Evolutionary conservation across 2,797 vertebrate genomes (phyloP).

Genomic region (Chelon auratus): DNA sequence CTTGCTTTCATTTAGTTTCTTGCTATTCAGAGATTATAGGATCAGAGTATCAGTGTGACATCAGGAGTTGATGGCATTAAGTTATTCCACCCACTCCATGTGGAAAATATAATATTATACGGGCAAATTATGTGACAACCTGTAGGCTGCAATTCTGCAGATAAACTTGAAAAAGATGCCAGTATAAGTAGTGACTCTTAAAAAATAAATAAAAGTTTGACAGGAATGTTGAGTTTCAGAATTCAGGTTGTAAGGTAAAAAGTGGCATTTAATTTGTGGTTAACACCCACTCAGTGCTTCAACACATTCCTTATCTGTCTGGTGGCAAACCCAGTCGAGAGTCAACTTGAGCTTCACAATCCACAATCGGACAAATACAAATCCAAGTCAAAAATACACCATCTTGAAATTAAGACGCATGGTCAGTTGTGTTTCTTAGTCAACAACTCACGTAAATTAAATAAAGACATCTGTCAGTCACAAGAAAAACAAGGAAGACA

Average conservation of each 20-base stretch:
- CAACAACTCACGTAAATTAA: not conserved
- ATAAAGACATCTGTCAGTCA: not conserved
- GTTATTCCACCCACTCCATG: constrained; percentile 58
- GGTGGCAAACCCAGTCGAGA: constrained; percentile 19
- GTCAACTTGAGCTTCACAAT: constrained; percentile 5
- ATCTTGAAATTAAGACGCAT: not conserved
- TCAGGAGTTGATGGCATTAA: constrained; percentile 52
- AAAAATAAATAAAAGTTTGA: constrained; percentile 29
- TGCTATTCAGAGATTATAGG: constrained; percentile 38
- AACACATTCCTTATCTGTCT: constrained; percentile 20
- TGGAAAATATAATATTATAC: constrained; percentile 47
- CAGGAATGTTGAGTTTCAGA: constrained; percentile 38
- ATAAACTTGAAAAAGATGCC: constrained; percentile 29
- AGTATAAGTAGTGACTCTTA: constrained; percentile 21
- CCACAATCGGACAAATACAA: not conserved
- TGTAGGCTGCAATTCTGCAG: constrained; percentile 33
- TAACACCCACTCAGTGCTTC: constrained; percentile 47
- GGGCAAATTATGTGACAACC: constrained; percentile 33
- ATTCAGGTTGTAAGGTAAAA: constrained; percentile 17
- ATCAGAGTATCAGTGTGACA: constrained; percentile 47
- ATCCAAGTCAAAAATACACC: not conserved
- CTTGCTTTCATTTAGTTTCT: constrained; percentile 48
- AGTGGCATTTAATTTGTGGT: constrained; percentile 43
- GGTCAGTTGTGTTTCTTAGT: not conserved
- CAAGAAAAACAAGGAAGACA: not conserved